Base-by-base conservation (phyloP, 2,113 vertebrate genomes). In the Manacus vitellinus region DNA sequence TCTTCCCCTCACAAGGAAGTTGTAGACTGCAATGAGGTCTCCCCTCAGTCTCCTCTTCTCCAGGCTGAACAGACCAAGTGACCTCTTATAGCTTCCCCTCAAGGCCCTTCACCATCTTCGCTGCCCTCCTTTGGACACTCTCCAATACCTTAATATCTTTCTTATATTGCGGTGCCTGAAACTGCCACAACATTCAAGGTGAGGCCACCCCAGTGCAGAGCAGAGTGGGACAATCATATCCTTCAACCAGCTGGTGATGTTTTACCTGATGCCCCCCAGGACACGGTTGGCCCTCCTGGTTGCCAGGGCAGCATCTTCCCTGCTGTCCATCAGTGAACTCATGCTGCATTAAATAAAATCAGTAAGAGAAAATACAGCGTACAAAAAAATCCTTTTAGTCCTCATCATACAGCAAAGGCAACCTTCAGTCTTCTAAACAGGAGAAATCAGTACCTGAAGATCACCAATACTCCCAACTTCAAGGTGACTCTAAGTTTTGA, bases 171-270 rank as follows among this genome's bases (percentile, higher is more conserved):
- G 2, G 37, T 13, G 17, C 16, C 37, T 25, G 19, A 39, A 62
- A 62, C 59, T 28, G 25, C 37, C 37, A 18, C 37, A 39, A 19
- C 20, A 41, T 41, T 20, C 27, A 41, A 41, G 37, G 37, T 41
- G 61, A 63, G 25, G 12, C 37, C 5, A 4, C 61, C 6, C 27
- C 18, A 41, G 12, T 63, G 37, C 27, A 63, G 61, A 63, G 27
- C 37, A 63, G 61, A 63, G 37, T 4, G 6, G 37, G 37, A 41
- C 25, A 62, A 62, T 41, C 61, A 8, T 8, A 8, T 19, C 25
- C 25, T 12, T 39, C 6, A 3, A 13, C 37, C 1, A 3, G 25
- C 8, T 28, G 37, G 25, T 2, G 5, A 39, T 39, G 25, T 18
- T 63, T 39, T 62, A 17, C 25, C 37, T 41, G 59, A 62, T 39